Base-by-base conservation (phyloP, 2,888 invertebrate genomes). In the Luperina nickerlii region DNA sequence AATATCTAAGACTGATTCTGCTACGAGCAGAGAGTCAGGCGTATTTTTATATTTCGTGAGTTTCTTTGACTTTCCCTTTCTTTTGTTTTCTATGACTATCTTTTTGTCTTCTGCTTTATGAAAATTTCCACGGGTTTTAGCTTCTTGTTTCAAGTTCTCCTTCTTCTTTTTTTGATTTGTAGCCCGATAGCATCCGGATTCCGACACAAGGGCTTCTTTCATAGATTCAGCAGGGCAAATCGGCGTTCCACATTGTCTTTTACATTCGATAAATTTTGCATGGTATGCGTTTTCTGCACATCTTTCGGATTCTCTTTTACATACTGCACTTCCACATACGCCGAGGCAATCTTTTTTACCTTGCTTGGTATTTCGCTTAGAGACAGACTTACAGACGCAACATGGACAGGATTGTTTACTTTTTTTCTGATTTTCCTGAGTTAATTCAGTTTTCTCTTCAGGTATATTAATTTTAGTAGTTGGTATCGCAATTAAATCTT, bases 1-100 rank as follows among this genome's bases (percentile, higher is more conserved):
- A 9, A 86, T 76, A 69, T 88, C 86, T 38, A 87, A 51, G 27
- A 79, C 13, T 45, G 92, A 90, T 78, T 92, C 92, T 13, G 89
- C 82, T 4, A 87, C 68, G 38, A 91, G 80, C 9, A 81, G 20
- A 7, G 75, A 7, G 63, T 91, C 90, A 78, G 82, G 65, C 7
- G 85, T 72, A 15, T 87, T 76, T 77, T 86, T 90, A 60, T 66
- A 73, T 74, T 80, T 84, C 54, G 82, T 76, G 6, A 88, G 77
- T 78, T 83, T 87, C 62, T 79, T 81, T 32, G 88, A 85, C 76
- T 87, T 85, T 18, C 89, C 82, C 24, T 71, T 72, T 78, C 81
- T 80, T 18, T 57, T 68, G 54, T 76, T 78, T 76, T 67, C 76
- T 83, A 54, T 51, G 78, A 69, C 32, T 18, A 18, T 79, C 8